These are phyloP conservation scores for Copidosoma aretas DNA, from an alignment of 2,888 invertebrate genomes.

Conservation along the genomic window DNA sequence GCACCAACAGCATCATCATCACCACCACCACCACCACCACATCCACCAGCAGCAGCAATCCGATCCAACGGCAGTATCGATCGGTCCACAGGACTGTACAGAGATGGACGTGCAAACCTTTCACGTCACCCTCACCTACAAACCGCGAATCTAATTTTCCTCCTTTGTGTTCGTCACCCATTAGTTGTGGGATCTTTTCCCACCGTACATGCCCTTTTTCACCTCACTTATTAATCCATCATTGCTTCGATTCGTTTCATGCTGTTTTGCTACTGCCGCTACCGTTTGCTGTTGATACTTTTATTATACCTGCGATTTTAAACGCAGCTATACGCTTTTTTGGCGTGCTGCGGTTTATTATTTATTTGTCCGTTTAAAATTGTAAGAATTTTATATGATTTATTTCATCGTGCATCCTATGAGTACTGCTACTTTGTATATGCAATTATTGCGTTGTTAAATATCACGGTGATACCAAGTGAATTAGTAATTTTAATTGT, in stretches of 20 bases:
- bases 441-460: no score
- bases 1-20: not conserved
- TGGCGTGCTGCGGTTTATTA: not conserved
- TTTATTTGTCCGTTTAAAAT: not conserved
- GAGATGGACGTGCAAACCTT: conserved; percentile 65
- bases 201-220: not conserved
- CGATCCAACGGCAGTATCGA: conserved; percentile 44
- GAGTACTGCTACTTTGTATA: not conserved
- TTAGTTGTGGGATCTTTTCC: not conserved
- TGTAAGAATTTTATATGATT: not conserved
- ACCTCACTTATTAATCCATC: not conserved
- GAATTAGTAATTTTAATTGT: no score
- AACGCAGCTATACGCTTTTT: no score
- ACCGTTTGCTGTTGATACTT: not conserved
- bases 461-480: no score
- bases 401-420: not conserved
- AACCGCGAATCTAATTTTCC: conserved; percentile 63
- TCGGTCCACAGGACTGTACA: conserved; percentile 62
- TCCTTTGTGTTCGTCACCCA: not conserved
- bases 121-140: conserved; percentile 65
- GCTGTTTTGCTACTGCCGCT: not conserved
- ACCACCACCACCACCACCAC: not conserved
- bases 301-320: not conserved
- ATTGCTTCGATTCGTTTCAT: not conserved
- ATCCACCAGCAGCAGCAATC: conserved; percentile 1